Percentiles rank a stretch among this genome's conserved stretches.
Conservation (phyloP, 2,888 invertebrate species). For the Dasysyrphus albostriatus region DNA sequence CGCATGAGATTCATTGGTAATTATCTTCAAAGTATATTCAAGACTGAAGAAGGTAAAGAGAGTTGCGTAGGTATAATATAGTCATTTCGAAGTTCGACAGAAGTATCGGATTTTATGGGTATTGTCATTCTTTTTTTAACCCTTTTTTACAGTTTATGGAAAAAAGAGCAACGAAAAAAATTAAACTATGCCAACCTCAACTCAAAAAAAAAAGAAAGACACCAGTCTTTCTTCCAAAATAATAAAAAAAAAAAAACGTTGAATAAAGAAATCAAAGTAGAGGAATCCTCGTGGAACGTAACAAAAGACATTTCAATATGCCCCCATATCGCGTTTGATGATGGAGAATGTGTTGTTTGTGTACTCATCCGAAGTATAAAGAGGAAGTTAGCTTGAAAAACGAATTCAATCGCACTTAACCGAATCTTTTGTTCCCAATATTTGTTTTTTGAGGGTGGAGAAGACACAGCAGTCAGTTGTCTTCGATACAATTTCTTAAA, state of each 20-base stretch:
- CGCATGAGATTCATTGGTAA: conserved; percentile 55
- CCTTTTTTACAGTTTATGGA: conserved; percentile 50
- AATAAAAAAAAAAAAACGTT: background rate
- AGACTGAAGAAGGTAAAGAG: background rate
- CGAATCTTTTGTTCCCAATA: conserved; percentile 62
- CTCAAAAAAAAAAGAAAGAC: conserved; percentile 25
- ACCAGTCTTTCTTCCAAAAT: conserved; percentile 34
- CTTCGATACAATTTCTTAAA: conserved; percentile 29
- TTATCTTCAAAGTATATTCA: conserved; percentile 14
- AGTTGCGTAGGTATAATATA: background rate
- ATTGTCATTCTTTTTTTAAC: conserved; percentile 41
- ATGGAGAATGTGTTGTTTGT: conserved; percentile 6
- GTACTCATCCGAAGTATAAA: conserved; percentile 52
- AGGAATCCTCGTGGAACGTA: conserved; percentile 48
- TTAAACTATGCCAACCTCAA: conserved; percentile 20
- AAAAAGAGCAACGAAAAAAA: conserved; percentile 14
- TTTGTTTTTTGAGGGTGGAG: conserved; percentile 39
- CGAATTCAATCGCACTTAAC: conserved; percentile 66
- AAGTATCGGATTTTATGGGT: conserved; percentile 69
- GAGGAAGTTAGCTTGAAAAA: conserved; percentile 70
- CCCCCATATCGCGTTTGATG: conserved; percentile 58
- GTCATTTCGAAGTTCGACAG: conserved; percentile 56
- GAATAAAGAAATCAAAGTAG: conserved; percentile 7
- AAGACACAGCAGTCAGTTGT: background rate
- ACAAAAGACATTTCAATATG: conserved; percentile 70